Evolutionary conservation across 2,888 invertebrate species (phyloP).

Genomic region (Trissoscelio sp.): DNA sequence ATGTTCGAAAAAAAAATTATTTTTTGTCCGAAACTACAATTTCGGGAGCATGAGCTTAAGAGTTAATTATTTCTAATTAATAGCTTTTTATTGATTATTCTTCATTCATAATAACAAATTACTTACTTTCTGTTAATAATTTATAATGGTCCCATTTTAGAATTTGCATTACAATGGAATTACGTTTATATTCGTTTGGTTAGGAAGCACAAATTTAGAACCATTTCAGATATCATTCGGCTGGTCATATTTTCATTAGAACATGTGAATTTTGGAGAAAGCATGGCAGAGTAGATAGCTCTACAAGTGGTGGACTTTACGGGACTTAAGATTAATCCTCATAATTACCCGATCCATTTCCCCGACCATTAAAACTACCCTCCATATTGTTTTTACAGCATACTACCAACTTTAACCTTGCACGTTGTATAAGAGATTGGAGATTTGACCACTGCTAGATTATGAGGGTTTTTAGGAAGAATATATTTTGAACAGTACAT

Average conservation of each 20-base stretch:
- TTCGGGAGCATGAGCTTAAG: too few species aligned
- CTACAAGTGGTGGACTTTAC: slow-evolving; percentile 83
- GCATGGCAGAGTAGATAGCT: slow-evolving; percentile 70
- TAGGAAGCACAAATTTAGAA: too few species aligned
- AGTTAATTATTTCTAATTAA: too few species aligned
- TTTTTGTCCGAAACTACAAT: too few species aligned
- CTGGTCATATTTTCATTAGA: slow-evolving; percentile 32
- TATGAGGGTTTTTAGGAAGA: slow-evolving; percentile 32
- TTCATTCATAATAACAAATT: too few species aligned
- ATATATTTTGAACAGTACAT: neutral
- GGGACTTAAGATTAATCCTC: slow-evolving; percentile 83
- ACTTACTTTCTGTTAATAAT: too few species aligned
- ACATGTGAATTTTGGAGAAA: slow-evolving; percentile 55
- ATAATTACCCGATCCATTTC: slow-evolving; percentile 80
- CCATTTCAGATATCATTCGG: too few species aligned
- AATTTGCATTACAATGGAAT: too few species aligned
- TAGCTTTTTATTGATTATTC: too few species aligned
- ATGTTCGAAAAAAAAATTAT: too few species aligned
- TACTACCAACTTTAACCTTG: slow-evolving; percentile 68
- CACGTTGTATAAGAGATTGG: slow-evolving; percentile 38
- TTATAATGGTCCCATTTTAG: too few species aligned
- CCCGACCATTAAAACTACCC: slow-evolving; percentile 70
- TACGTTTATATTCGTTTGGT: too few species aligned
- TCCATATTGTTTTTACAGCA: slow-evolving; percentile 80
- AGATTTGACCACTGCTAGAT: slow-evolving; percentile 52